A percentile compares a stretch with the other conserved stretches of the same genome.
Evolutionary conservation across 2,113 vertebrate genomes (phyloP).

Genomic region (Herpailurus yagouaroundi): DNA sequence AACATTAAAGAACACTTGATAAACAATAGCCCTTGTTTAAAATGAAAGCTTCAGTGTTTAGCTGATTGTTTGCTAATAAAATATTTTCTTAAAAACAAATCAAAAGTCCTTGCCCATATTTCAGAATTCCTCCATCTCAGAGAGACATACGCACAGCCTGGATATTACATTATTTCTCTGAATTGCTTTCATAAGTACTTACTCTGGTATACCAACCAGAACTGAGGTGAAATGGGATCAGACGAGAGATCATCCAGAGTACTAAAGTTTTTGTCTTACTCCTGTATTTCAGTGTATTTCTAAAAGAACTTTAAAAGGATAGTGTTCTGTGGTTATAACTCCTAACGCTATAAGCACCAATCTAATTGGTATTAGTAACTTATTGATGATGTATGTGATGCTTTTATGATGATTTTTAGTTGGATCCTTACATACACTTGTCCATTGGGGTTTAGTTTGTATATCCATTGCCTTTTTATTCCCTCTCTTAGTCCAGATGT

Average conservation of each 20-base stretch:
- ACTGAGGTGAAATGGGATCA: background rate
- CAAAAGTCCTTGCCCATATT: background rate
- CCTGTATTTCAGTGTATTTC: background rate
- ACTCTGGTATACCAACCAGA: background rate
- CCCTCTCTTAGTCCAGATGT: background rate
- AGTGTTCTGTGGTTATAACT: background rate
- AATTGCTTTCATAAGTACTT: conserved; percentile 3
- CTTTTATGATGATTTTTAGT: background rate
- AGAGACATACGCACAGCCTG: background rate
- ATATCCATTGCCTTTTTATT: background rate
- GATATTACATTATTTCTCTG: background rate
- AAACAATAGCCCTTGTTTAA: background rate
- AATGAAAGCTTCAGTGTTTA: conserved; percentile 36
- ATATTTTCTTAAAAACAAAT: background rate
- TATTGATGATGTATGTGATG: background rate
- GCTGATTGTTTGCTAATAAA: conserved; percentile 29
- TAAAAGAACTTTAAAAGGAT: background rate
- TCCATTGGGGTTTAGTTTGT: conserved; percentile 1
- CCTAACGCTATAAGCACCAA: background rate
- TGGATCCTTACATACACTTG: background rate
- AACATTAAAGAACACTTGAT: background rate
- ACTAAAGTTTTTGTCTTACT: too few species aligned
- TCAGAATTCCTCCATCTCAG: background rate
- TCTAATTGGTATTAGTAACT: background rate
- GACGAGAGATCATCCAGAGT: background rate